A percentile compares a stretch with the other conserved stretches of the same genome.
phyloP scores from a whole-genome alignment of 2,797 vertebrate species.

The Melanotaenia maccullochi region DNA sequence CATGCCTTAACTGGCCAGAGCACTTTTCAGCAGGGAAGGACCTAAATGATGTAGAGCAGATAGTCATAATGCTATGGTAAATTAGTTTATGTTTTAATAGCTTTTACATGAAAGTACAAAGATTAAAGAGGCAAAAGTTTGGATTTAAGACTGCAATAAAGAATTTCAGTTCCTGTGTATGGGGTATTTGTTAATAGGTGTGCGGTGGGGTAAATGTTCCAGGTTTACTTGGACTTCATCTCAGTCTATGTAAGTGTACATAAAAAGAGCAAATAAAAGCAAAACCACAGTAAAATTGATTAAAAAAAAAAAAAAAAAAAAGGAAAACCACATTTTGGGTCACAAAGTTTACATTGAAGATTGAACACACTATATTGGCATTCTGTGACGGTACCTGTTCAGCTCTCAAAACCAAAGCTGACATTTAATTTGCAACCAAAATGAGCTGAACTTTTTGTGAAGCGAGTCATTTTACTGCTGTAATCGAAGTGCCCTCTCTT shows the following conservation, averaged over 20 bases:
- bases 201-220: background rate
- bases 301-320: slow-evolving; percentile 36
- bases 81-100: too few species aligned
- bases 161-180: background rate
- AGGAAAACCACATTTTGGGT: slow-evolving; percentile 11
- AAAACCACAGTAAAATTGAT: slow-evolving; percentile 19
- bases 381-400: slow-evolving; percentile 53
- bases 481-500: slow-evolving; percentile 62
- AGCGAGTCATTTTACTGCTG: slow-evolving; percentile 67
- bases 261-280: background rate
- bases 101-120: background rate
- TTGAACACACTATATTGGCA: slow-evolving; percentile 41
- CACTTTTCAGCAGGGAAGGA: too few species aligned
- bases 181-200: background rate
- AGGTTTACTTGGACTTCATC: background rate
- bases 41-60: too few species aligned
- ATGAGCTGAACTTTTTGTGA: slow-evolving; percentile 78
- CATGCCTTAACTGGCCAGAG: too few species aligned
- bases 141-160: background rate
- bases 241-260: background rate
- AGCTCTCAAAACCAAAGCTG: slow-evolving; percentile 61
- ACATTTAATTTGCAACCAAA: slow-evolving; percentile 81
- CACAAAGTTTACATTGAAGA: slow-evolving; percentile 17
- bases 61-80: too few species aligned
- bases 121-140: background rate